phyloP scores from a whole-genome alignment of 37 sponge, comb jelly and placozoan genomes.

The Theonella swinhoei region DNA sequence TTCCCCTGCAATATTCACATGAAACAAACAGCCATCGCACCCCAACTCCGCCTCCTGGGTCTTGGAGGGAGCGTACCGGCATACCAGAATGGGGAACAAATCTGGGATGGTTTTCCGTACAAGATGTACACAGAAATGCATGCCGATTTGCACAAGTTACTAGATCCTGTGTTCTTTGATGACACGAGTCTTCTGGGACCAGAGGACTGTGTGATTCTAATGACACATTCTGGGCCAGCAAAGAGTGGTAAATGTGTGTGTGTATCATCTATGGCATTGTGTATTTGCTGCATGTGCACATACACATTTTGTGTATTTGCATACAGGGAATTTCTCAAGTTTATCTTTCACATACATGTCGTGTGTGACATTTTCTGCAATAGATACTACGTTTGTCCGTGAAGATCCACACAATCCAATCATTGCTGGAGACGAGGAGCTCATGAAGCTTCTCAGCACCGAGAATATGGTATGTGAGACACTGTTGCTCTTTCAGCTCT shows the following conservation, averaged over 20 bases:
- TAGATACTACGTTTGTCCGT: constrained; percentile 24
- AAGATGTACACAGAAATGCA: constrained; percentile 45
- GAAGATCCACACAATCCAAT: constrained; percentile 28
- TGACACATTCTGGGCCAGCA: constrained; percentile 88
- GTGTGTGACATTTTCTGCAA: neutral
- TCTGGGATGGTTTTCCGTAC: constrained; percentile 82
- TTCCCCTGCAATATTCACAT: constrained; percentile 78
- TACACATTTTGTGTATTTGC: no score
- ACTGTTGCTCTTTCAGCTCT: neutral
- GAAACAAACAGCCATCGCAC: constrained; percentile 44
- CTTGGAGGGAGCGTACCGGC: constrained; percentile 87
- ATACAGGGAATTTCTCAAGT: no score
- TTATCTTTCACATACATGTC: neutral
- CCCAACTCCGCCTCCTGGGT: constrained; percentile 67
- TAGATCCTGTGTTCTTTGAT: constrained; percentile 35
- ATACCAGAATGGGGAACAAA: constrained; percentile 56
- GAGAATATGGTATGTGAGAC: constrained; percentile 22
- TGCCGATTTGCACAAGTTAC: constrained; percentile 40
- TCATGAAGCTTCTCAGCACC: constrained; percentile 20
- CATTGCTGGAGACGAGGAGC: constrained; percentile 18
- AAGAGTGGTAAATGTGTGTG: constrained; percentile 30
- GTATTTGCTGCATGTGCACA: no score
- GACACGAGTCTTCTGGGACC: constrained; percentile 5
- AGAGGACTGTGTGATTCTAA: constrained; percentile 72
- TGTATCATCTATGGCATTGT: neutral